Evolutionary conservation across 2,113 vertebrate species (phyloP).

Genomic region (Halichoeres trimaculatus): DNA sequence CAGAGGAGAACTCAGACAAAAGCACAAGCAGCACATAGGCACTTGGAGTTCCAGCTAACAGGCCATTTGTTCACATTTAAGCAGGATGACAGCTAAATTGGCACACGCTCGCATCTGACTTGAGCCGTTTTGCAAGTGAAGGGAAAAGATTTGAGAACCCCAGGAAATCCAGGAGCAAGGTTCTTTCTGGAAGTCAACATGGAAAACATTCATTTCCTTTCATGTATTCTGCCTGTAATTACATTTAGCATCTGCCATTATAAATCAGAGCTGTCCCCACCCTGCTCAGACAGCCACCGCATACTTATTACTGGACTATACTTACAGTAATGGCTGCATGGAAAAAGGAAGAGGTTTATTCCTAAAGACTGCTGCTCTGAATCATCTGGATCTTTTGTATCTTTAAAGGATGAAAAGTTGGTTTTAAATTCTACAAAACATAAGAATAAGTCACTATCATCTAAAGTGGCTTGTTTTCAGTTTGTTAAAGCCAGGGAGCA

Average conservation of each 20-base stretch:
- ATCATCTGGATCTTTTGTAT: neutral
- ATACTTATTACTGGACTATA: neutral
- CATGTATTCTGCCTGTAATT: neutral
- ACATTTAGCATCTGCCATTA: neutral
- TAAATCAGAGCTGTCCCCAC: neutral
- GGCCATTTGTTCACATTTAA: neutral
- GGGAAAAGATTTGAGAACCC: neutral
- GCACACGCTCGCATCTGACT: neutral
- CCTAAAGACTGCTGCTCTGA: neutral
- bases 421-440: no score
- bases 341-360: neutral
- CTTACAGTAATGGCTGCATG: neutral
- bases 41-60: neutral
- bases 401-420: no score
- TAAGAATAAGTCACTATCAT: no score
- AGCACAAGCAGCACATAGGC: neutral
- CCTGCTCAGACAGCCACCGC: neutral
- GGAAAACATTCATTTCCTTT: neutral
- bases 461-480: no score
- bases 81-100: neutral
- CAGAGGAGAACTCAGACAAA: neutral
- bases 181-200: no score
- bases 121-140: neutral
- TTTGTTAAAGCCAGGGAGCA: no score
- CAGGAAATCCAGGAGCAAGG: neutral